phyloP scores from a whole-genome alignment of 2,113 vertebrate genomes.

The Copsychus sechellarum region DNA sequence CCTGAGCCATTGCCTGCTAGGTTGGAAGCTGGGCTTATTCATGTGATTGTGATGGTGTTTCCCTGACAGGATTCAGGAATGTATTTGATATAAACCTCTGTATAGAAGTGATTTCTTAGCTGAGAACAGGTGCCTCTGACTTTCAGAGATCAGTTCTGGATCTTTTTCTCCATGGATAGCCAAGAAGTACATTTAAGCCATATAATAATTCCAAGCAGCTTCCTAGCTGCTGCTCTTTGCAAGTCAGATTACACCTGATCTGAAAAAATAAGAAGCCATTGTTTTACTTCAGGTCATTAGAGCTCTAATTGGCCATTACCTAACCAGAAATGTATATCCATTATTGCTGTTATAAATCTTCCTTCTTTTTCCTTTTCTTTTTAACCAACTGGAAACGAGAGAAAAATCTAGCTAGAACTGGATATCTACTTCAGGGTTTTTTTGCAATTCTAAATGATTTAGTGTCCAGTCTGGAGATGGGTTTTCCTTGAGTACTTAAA shows the following conservation, averaged over 20 bases:
- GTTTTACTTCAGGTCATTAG: constrained; percentile 37
- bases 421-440: background rate
- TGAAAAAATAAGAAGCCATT: constrained; percentile 5
- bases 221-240: constrained; percentile 1
- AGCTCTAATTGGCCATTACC: constrained; percentile 42
- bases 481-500: background rate
- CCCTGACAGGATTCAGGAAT: background rate
- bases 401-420: background rate
- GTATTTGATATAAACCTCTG: background rate
- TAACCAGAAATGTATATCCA: background rate
- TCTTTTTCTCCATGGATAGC: background rate
- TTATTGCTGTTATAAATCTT: constrained; percentile 1
- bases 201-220: constrained; percentile 1
- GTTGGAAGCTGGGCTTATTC: background rate
- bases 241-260: background rate
- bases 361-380: background rate
- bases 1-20: background rate
- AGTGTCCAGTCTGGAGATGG: background rate
- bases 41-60: background rate
- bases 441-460: background rate
- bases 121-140: background rate
- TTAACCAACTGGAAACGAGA: background rate
- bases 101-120: background rate
- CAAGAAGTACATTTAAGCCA: background rate
- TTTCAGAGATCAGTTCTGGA: background rate